Evolutionary conservation across 2,888 invertebrate species (phyloP), one percentile per base, ranked within the genome.

Genomic region (Hydroisotoma schaefferi): DNA sequence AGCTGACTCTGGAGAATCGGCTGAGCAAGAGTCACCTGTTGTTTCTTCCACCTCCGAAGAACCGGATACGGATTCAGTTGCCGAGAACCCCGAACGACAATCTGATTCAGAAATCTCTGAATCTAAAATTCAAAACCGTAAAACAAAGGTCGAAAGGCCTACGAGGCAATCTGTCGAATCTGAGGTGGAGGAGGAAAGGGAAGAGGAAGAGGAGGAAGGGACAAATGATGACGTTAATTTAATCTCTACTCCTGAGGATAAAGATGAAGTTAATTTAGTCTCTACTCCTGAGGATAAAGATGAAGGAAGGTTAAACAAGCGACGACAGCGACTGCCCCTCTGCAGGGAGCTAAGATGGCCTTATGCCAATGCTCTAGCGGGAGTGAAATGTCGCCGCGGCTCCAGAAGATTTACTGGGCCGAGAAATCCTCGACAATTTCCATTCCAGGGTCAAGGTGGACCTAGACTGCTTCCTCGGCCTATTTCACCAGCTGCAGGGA

Each of bases 281-380:
- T n/a, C n/a, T n/a, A n/a, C n/a, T n/a, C n/a, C n/a, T n/a, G n/a
- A n/a, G n/a, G n/a, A n/a, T n/a, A n/a, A n/a, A n/a, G n/a, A n/a
- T 40, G 40, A 15, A 40, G 40, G 20, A 15, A 40, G 20, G 40
- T 40, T 40, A 20, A 46, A 20, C 3, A 10, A 5, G 23, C 20
- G 20, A 23, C n/a, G 43, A 43, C 12, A 43, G 18, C 12, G 43
- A 43, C 12, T 43, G 8, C 43, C 43, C 6, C 46, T 46, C 23
- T 46, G 46, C 46, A 46, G 46, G 20, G 25, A 46, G 4, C 23
- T 46, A 6, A 3, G 23, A 10, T 46, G 46, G 46, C 46, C 46
- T 5, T 46, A 23, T 5, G 6, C 20, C 6, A 10, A 5, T 6
- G 46, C 4, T 3, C 5, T 46, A 3, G 6, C 20, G 23, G 6